Evolutionary conservation across 2,113 vertebrate genomes (phyloP).

Genomic region (Bos indicus): DNA sequence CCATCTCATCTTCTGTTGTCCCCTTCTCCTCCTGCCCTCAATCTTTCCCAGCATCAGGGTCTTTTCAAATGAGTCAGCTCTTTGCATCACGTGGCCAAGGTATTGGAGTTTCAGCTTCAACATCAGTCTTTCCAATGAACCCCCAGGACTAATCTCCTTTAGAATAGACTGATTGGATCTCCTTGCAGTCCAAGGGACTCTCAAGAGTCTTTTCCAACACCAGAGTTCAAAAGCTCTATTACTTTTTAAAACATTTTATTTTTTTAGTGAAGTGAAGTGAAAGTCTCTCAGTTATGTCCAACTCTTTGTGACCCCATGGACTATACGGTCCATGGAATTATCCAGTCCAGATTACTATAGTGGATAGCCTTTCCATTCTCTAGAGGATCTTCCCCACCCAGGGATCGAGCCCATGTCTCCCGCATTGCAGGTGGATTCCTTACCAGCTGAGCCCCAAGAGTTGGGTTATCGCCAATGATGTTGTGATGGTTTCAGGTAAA

Average conservation of each 20-base stretch:
- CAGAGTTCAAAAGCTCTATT: not conserved
- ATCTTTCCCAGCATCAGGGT: not conserved
- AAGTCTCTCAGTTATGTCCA: not conserved
- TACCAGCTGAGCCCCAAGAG: not conserved
- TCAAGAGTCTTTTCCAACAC: not conserved
- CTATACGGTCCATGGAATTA: not conserved
- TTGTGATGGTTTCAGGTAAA: not conserved
- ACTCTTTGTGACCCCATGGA: not conserved
- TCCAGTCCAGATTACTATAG: not conserved
- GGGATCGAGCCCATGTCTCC: not conserved
- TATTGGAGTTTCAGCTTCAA: not conserved
- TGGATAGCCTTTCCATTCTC: not conserved
- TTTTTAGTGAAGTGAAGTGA: not conserved
- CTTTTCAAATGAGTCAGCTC: not conserved
- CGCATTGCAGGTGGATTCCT: not conserved
- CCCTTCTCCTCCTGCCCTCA: not conserved
- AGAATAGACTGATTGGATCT: not conserved
- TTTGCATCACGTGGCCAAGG: not conserved
- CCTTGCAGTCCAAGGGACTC: not conserved
- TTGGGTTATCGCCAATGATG: not conserved
- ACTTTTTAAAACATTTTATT: not conserved
- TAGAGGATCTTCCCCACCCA: not conserved
- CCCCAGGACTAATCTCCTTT: not conserved
- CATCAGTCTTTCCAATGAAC: not conserved
- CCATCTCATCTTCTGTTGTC: not conserved